Evolutionary conservation across 2,113 vertebrate genomes (phyloP).

Genomic region (Hiodon tergisus): DNA sequence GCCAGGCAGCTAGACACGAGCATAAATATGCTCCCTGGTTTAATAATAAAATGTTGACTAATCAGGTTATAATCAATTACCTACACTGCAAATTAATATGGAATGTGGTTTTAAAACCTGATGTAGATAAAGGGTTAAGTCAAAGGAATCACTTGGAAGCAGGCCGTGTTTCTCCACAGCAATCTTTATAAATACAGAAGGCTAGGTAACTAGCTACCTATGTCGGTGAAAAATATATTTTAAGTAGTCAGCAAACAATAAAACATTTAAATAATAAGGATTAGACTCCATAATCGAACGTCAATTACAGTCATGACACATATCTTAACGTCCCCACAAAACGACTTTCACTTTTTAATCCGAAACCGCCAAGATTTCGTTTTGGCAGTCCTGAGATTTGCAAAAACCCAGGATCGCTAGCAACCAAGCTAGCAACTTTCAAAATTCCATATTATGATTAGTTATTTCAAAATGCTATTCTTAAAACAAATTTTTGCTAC

Average conservation of each 20-base stretch:
- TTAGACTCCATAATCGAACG: neutral
- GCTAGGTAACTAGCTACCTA: neutral
- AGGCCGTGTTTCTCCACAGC: slow-evolving; percentile 52
- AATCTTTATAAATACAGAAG: neutral
- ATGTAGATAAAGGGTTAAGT: slow-evolving; percentile 52
- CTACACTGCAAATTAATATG: neutral
- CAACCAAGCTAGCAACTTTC: neutral
- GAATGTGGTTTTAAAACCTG: neutral
- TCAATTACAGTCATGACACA: neutral
- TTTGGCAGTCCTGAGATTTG: slow-evolving; percentile 31
- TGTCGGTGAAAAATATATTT: neutral
- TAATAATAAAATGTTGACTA: neutral
- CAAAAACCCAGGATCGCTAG: neutral
- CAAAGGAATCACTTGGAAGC: slow-evolving; percentile 44
- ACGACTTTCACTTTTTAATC: slow-evolving; percentile 52
- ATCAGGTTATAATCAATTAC: neutral
- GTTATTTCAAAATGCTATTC: no score
- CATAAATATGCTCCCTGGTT: neutral
- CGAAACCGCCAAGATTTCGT: slow-evolving; percentile 49
- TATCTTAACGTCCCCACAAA: neutral
- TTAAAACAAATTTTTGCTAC: no score
- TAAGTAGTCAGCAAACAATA: neutral
- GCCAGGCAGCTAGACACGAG: neutral
- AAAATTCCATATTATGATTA: no score
- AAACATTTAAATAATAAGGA: no score